Percentiles rank a stretch among this genome's conserved stretches.
phyloP scores from a whole-genome alignment of 2,888 invertebrate species.

The Agrochola litura region DNA sequence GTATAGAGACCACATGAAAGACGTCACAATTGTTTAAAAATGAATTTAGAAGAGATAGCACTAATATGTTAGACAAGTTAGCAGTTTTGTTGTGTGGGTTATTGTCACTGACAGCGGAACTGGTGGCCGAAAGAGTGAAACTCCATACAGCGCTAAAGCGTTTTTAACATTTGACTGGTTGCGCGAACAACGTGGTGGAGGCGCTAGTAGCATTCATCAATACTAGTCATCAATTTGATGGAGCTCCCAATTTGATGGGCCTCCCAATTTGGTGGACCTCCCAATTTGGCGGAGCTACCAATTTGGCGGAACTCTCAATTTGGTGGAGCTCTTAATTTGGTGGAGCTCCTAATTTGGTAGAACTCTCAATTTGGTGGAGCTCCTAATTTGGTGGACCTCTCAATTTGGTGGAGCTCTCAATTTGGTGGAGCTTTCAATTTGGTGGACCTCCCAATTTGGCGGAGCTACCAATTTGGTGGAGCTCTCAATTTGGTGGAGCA shows the following conservation, averaged over 20 bases:
- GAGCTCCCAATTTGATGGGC: background rate
- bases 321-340: too few relatives aligned
- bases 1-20: background rate
- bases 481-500: too few relatives aligned
- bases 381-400: too few relatives aligned
- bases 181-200: background rate
- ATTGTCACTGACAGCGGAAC: background rate
- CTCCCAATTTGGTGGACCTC: background rate
- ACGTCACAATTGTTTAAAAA: background rate
- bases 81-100: background rate
- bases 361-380: too few relatives aligned
- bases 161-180: background rate
- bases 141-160: background rate
- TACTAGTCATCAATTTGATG: background rate
- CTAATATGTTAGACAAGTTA: background rate
- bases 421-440: too few relatives aligned
- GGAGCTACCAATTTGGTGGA: too few relatives aligned
- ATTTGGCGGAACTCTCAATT: too few relatives aligned
- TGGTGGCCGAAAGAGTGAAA: background rate
- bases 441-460: too few relatives aligned
- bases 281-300: background rate
- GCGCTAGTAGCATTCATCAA: background rate
- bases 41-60: background rate
- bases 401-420: background rate
- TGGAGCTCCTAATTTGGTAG: too few relatives aligned